Conservation (phyloP, 2,888 invertebrate species). For the Tenthredo amoena region DNA sequence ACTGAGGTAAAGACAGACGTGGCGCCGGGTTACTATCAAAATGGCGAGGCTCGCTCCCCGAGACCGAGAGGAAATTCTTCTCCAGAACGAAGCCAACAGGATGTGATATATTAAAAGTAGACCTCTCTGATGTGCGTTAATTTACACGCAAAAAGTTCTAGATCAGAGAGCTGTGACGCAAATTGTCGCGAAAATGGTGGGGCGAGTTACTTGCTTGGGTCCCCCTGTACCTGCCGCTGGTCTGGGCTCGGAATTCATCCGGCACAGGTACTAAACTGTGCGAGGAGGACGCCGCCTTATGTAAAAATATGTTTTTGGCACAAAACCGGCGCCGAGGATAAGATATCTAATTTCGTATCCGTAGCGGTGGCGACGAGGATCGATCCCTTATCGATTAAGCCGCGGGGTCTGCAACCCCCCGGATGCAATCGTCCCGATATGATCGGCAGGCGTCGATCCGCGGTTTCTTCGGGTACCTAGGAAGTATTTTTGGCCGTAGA, state of each 20-base stretch:
- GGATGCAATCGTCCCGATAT: background rate
- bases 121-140: constrained; percentile 39
- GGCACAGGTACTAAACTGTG: constrained; percentile 9
- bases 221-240: background rate
- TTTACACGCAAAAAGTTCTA: constrained; percentile 36
- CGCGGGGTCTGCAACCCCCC: background rate
- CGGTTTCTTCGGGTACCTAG: background rate
- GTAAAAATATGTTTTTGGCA: constrained; percentile 39
- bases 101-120: constrained; percentile 61
- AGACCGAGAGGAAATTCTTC: constrained; percentile 60
- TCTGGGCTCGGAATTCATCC: constrained; percentile 27
- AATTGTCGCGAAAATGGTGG: constrained; percentile 35
- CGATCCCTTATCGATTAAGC: background rate
- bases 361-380: background rate
- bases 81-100: constrained; percentile 65
- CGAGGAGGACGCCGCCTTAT: background rate
- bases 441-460: background rate
- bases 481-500: constrained; percentile 26
- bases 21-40: constrained; percentile 63
- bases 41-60: constrained; percentile 61
- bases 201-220: background rate
- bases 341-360: constrained; percentile 8
- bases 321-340: background rate
- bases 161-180: constrained; percentile 42
- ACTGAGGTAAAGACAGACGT: constrained; percentile 67